A percentile compares a stretch with the other conserved stretches of the same genome.
These are phyloP conservation scores for Argentina silus DNA, from an alignment of 2,797 vertebrate genomes.

Conservation along the genomic window DNA sequence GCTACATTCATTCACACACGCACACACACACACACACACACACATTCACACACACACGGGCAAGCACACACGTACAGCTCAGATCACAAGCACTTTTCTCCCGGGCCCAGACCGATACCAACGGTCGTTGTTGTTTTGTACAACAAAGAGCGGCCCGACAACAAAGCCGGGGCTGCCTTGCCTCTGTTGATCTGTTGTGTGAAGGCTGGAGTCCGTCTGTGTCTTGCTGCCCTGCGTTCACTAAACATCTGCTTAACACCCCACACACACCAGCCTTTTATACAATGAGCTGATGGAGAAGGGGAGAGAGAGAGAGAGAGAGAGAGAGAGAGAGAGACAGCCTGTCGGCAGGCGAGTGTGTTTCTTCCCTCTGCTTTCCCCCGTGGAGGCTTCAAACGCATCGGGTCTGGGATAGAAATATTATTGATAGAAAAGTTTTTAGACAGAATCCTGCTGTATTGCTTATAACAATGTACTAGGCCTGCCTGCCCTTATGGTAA, in stretches of 20 bases:
- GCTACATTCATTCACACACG: background rate
- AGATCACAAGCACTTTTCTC: too few species aligned
- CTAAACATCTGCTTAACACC: constrained; percentile 68
- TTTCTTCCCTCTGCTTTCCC: constrained; percentile 33
- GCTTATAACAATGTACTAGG: too few species aligned
- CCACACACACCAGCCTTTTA: constrained; percentile 50
- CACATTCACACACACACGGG: background rate
- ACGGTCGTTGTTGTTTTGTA: too few species aligned
- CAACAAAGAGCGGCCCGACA: too few species aligned
- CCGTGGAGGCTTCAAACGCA: constrained; percentile 66
- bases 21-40: background rate
- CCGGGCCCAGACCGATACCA: too few species aligned
- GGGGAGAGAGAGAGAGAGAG: background rate
- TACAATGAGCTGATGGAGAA: constrained; percentile 56
- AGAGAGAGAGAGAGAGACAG: background rate
- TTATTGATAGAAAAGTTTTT: too few species aligned
- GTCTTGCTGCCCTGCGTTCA: constrained; percentile 44
- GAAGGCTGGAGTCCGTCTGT: constrained; percentile 19
- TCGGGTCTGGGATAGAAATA: too few species aligned
- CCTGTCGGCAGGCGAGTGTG: constrained; percentile 21
- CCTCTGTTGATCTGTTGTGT: constrained; percentile 24
- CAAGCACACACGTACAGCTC: too few species aligned
- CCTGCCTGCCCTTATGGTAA: too few species aligned
- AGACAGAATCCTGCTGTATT: too few species aligned
- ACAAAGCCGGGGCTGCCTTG: constrained; percentile 19